Percentiles rank a stretch among this genome's conserved stretches.
These are phyloP conservation scores for Sinocyclocheilus rhinocerous DNA, from an alignment of 2,113 vertebrate species.

Conservation along the genomic window DNA sequence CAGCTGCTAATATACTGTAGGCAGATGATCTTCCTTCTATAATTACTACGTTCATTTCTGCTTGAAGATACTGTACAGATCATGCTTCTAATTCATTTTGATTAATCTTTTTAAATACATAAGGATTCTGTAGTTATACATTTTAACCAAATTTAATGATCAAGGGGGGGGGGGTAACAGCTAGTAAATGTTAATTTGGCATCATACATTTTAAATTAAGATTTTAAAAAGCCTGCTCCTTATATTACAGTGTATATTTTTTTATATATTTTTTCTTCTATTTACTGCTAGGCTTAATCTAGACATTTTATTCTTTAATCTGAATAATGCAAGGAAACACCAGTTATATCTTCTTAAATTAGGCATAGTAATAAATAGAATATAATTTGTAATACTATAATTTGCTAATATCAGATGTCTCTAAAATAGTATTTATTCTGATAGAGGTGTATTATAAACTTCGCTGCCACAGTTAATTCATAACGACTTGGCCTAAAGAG, in stretches of 20 bases:
- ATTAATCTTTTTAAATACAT: no score
- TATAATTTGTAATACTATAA: background rate
- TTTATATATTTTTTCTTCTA: background rate
- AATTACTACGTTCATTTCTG: background rate
- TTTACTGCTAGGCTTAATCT: background rate
- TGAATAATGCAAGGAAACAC: background rate
- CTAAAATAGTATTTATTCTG: background rate
- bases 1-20: background rate
- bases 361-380: background rate
- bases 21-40: background rate
- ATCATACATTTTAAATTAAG: background rate
- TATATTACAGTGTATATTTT: background rate
- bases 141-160: no score
- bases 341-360: background rate
- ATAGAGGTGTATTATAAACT: background rate
- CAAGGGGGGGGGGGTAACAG: background rate
- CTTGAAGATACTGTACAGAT: background rate
- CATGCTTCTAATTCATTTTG: background rate
- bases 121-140: no score
- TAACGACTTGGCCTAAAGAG: constrained; percentile 76
- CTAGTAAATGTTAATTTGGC: background rate
- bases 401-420: background rate
- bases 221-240: background rate
- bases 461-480: constrained; percentile 69
- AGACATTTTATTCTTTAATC: background rate